Evolutionary conservation across 2,113 vertebrate species (phyloP).

Genomic region (Hypanus sabinus): DNA sequence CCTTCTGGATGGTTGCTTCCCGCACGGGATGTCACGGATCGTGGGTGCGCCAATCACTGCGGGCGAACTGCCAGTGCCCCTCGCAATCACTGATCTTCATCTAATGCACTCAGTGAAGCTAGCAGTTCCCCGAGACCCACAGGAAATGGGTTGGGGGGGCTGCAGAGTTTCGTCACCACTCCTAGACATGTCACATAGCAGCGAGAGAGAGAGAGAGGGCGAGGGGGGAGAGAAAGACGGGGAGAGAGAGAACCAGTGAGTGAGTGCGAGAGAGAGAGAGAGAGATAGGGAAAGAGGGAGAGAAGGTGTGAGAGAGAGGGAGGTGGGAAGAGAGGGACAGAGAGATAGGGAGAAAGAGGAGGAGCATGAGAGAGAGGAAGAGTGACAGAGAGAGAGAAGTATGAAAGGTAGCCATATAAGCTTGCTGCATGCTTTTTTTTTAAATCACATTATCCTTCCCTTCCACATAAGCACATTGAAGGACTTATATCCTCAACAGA

Average conservation of each 20-base stretch:
- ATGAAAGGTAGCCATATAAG: conserved; percentile 45
- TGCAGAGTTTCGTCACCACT: neutral
- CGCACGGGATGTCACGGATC: conserved; percentile 66
- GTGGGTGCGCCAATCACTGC: conserved; percentile 63
- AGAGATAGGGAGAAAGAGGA: too few species aligned
- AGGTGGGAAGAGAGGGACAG: too few species aligned
- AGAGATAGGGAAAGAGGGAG: too few species aligned
- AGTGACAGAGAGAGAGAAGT: conserved; percentile 40
- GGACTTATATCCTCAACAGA: conserved; percentile 42
- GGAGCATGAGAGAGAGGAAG: neutral
- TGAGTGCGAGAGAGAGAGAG: too few species aligned
- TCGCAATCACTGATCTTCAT: conserved; percentile 64
- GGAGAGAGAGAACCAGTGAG: too few species aligned
- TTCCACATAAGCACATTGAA: conserved; percentile 25
- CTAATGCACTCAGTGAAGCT: conserved; percentile 42
- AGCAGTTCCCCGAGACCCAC: neutral
- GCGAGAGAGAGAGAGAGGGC: conserved; percentile 34
- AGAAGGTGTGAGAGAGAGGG: neutral
- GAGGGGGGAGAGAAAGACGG: neutral
- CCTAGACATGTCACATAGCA: conserved; percentile 13
- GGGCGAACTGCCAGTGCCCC: conserved; percentile 62
- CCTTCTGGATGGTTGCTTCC: conserved; percentile 66
- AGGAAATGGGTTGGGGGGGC: neutral
- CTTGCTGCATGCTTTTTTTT: conserved; percentile 49
- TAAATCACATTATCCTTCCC: conserved; percentile 48